A percentile compares a stretch with the other conserved stretches of the same genome.
phyloP scores from a whole-genome alignment of 2,797 vertebrate genomes.

The Takifugu ocellatus region DNA sequence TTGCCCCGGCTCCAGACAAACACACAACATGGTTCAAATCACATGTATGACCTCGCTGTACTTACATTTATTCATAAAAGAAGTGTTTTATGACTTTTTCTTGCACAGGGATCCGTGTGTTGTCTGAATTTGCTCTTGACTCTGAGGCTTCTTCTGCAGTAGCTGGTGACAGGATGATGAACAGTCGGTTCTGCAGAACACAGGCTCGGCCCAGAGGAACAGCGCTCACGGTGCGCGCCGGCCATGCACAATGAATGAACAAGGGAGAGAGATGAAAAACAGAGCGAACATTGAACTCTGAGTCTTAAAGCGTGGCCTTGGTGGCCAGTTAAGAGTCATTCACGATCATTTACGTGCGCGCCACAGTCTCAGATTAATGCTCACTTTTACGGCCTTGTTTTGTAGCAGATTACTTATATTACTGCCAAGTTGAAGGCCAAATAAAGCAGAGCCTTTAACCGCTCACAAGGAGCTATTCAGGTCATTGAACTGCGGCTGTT shows the following conservation, averaged over 20 bases:
- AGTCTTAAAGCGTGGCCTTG: too few relatives aligned
- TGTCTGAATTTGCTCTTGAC: conserved; percentile 51
- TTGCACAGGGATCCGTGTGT: conserved; percentile 34
- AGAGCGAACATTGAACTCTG: conserved; percentile 49
- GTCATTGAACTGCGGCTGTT: conserved; percentile 56
- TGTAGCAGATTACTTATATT: conserved; percentile 49
- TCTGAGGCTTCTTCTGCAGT: conserved; percentile 65
- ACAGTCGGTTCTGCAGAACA: conserved; percentile 56
- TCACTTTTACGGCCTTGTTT: conserved; percentile 65
- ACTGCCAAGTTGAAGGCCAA: conserved; percentile 49
- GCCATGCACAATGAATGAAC: conserved; percentile 61
- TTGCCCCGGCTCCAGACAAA: too few relatives aligned
- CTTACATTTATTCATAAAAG: conserved; percentile 17
- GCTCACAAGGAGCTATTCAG: conserved; percentile 64
- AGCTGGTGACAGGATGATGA: conserved; percentile 70
- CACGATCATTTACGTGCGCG: conserved; percentile 38
- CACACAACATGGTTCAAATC: conserved; percentile 10
- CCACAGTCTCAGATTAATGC: conserved; percentile 45
- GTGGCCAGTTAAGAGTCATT: too few relatives aligned
- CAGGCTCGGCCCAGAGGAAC: conserved; percentile 58
- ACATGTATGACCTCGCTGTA: conserved; percentile 11
- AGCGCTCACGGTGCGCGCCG: conserved; percentile 58
- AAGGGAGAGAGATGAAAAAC: conserved; percentile 45
- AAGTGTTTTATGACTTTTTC: conserved; percentile 22
- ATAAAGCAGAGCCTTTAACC: conserved; percentile 56